phyloP scores from a whole-genome alignment of 2,797 vertebrate species.

The Hydrocynus forskahlii region DNA sequence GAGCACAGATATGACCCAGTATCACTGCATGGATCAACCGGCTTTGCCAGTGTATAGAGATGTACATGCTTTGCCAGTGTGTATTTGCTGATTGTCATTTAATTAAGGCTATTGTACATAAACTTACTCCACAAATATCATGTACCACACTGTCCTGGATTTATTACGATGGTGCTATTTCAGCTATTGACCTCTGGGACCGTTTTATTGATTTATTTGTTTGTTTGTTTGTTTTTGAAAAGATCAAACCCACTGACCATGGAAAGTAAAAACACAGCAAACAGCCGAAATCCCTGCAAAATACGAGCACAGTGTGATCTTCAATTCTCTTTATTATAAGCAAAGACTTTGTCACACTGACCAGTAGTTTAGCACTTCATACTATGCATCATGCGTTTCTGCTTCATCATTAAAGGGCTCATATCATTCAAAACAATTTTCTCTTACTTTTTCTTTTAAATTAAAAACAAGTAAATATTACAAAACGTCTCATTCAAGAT shows the following conservation, averaged over 20 bases:
- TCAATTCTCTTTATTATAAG: slow-evolving; percentile 11
- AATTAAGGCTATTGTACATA: slow-evolving; percentile 2
- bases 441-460: too few species aligned
- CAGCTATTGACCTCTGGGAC: not conserved
- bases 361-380: slow-evolving; percentile 12
- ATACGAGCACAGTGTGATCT: slow-evolving; percentile 30
- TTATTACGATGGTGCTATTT: not conserved
- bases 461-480: too few species aligned
- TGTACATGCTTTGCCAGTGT: not conserved
- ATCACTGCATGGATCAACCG: not conserved
- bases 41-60: not conserved
- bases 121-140: not conserved
- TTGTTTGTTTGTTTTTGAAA: not conserved
- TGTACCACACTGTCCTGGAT: not conserved
- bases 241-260: slow-evolving; percentile 7
- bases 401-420: slow-evolving; percentile 45
- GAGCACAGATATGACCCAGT: not conserved
- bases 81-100: slow-evolving; percentile 2
- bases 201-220: not conserved
- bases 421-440: not conserved
- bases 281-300: slow-evolving; percentile 25
- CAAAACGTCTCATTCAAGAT: too few species aligned
- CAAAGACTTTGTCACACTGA: slow-evolving; percentile 39
- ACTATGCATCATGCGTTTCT: slow-evolving; percentile 8
- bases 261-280: not conserved